These are phyloP conservation scores for Apteryx mantelli DNA, from an alignment of 2,113 vertebrate genomes.

Conservation along the genomic window DNA sequence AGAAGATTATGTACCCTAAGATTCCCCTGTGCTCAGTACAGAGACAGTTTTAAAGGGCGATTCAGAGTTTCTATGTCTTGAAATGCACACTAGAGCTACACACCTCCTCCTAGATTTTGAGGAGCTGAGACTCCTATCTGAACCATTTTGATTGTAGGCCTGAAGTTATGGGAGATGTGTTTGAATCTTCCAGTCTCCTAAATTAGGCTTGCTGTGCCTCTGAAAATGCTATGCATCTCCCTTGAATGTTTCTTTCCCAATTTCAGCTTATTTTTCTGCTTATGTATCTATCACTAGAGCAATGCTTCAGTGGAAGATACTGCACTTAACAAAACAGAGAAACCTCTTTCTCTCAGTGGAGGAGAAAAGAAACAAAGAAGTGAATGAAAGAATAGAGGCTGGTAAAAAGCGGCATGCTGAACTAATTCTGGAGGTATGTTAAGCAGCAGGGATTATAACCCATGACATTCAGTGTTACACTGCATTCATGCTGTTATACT, in stretches of 20 bases:
- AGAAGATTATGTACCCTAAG: not conserved
- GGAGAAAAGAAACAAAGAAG: not conserved
- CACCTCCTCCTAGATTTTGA: not conserved
- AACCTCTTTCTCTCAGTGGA: not conserved
- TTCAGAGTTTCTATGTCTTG: not conserved
- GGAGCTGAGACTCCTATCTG: not conserved
- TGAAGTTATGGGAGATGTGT: not conserved
- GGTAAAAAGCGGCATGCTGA: not conserved
- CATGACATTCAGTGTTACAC: not conserved
- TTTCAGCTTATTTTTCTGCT: not conserved
- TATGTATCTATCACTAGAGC: conserved; percentile 33
- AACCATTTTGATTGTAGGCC: not conserved
- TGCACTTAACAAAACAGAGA: not conserved
- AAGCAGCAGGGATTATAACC: not conserved
- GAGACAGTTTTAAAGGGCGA: not conserved
- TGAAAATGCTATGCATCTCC: not conserved
- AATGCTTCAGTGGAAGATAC: conserved; percentile 43
- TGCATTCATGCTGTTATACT: not conserved
- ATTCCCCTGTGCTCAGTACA: not conserved
- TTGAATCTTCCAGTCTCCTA: not conserved
- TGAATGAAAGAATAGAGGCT: not conserved
- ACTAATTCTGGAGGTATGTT: conserved; percentile 60
- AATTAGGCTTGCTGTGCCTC: not conserved
- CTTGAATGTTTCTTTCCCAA: not conserved
- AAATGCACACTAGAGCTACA: too few relatives aligned